These are phyloP conservation scores for Fragum fragum DNA, from an alignment of 2,888 invertebrate species.

Conservation along the genomic window DNA sequence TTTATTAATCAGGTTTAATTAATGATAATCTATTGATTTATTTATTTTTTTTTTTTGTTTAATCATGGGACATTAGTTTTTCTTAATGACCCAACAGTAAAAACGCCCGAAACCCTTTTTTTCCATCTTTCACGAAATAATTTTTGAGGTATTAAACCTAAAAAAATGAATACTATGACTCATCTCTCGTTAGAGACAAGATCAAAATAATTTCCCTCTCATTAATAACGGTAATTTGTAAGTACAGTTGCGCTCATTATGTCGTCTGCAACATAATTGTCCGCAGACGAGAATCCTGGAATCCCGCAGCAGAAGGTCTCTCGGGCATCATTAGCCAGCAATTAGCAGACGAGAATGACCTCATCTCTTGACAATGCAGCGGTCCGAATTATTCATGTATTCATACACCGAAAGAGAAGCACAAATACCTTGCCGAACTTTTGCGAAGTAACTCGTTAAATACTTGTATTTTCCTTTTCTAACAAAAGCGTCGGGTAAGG, in stretches of 20 bases:
- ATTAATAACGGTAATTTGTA: constrained; percentile 3
- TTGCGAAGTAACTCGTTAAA: too few relatives aligned
- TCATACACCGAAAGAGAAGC: too few relatives aligned
- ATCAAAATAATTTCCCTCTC: background rate
- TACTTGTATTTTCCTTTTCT: too few relatives aligned
- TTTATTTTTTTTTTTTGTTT: too few relatives aligned
- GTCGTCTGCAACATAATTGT: constrained; percentile 15
- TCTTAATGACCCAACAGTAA: too few relatives aligned
- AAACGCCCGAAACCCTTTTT: too few relatives aligned
- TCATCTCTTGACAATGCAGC: constrained; percentile 35
- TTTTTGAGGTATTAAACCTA: background rate
- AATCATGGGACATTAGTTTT: too few relatives aligned
- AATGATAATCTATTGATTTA: too few relatives aligned
- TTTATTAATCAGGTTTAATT: too few relatives aligned
- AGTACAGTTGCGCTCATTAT: constrained; percentile 19
- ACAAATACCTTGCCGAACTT: too few relatives aligned
- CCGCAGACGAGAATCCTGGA: constrained; percentile 17
- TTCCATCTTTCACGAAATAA: too few relatives aligned
- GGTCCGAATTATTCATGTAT: background rate
- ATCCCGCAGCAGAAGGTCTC: background rate
- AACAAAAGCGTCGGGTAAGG: too few relatives aligned
- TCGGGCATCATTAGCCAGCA: constrained; percentile 36
- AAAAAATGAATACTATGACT: background rate
- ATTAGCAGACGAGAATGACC: constrained; percentile 42
- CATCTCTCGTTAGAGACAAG: background rate